These are phyloP conservation scores for Aeoliscus strigatus DNA, from an alignment of 2,797 vertebrate genomes.

Conservation along the genomic window DNA sequence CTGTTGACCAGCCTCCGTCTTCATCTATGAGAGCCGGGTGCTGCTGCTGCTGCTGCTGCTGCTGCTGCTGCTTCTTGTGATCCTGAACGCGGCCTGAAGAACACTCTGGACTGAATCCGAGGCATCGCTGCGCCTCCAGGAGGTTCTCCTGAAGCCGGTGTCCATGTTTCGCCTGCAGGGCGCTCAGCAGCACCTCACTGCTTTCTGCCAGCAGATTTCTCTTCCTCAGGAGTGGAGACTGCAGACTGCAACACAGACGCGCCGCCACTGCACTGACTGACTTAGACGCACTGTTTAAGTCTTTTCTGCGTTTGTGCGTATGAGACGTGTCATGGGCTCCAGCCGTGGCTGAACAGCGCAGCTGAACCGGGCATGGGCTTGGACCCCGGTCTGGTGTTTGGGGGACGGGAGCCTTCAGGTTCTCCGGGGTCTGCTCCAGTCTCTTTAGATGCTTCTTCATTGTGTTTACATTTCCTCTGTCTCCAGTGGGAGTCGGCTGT, in stretches of 20 bases:
- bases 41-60: no score
- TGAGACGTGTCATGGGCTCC: constrained; percentile 7
- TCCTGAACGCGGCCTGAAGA: constrained; percentile 3
- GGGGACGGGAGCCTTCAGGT: constrained; percentile 3
- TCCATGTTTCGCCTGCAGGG: constrained; percentile 62
- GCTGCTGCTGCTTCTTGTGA: constrained; percentile 3
- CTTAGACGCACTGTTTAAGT: constrained; percentile 5
- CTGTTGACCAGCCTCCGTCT: constrained; percentile 16
- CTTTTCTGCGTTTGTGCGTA: neutral
- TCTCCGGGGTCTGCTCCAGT: constrained; percentile 19
- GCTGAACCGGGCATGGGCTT: constrained; percentile 10
- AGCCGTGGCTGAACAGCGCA: constrained; percentile 11
- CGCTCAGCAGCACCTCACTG: constrained; percentile 56
- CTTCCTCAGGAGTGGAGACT: constrained; percentile 33
- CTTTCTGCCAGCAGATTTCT: constrained; percentile 58
- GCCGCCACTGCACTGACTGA: constrained; percentile 45
- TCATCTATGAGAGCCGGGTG: constrained; percentile 5
- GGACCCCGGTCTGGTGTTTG: constrained; percentile 5
- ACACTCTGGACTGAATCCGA: constrained; percentile 12
- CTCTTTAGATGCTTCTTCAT: constrained; percentile 17
- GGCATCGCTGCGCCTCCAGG: constrained; percentile 24
- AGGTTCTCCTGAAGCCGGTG: constrained; percentile 59
- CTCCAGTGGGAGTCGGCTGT: constrained; percentile 12
- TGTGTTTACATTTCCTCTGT: constrained; percentile 13
- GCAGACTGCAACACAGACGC: constrained; percentile 48